Base-by-base conservation (phyloP, 2,113 vertebrate species). In the Dunckerocampus dactyliophorus region DNA sequence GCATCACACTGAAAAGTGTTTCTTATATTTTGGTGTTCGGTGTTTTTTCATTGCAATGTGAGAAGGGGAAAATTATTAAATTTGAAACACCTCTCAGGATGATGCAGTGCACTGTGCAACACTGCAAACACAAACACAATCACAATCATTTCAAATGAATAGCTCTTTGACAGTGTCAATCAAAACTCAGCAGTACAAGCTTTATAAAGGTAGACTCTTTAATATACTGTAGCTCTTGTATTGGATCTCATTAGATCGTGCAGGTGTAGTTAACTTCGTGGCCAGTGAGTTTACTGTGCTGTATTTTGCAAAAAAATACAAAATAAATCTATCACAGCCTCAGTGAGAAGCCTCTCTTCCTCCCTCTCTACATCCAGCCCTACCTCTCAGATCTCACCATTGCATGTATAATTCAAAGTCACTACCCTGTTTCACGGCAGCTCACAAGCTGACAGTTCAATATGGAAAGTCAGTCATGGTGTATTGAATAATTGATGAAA, bases 381-480 rank as follows among this genome's bases (percentile, higher is more conserved):
- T 34, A 4, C 69, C 56, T 69, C 53, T 80, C 48, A 77, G 73
- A 69, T 75, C 63, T 74, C 72, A 65, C 60, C 72, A 67, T 45
- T 46, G 79, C 78, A 86, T 88, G 71, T 73, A 89, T 90, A 77
- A 89, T 90, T 90, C 71, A 89, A 22, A 69, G 63, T 70, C 71
- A 75, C 69, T 71, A 80, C 89, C 82, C 75, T 76, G 79, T 90
- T 90, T 88, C 88, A 81, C 45, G 47, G 71, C 64, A 67, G 67
- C 65, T 72, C 67, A 51, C 67, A 80, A 80, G 69, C 67, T 84
- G 68, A 71, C 63, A 64, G 74, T 79, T 71, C 69, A 62, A 61
- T 75, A 63, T 50, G 82, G 66, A 87, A 84, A 85, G 79, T 82
- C 79, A 79, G 64, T 76, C 80, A 62, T 61, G 74, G 59, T 31